phyloP scores from a whole-genome alignment of 1,140 invertebrate genomes.

The Anoplolepis gracilipes region DNA sequence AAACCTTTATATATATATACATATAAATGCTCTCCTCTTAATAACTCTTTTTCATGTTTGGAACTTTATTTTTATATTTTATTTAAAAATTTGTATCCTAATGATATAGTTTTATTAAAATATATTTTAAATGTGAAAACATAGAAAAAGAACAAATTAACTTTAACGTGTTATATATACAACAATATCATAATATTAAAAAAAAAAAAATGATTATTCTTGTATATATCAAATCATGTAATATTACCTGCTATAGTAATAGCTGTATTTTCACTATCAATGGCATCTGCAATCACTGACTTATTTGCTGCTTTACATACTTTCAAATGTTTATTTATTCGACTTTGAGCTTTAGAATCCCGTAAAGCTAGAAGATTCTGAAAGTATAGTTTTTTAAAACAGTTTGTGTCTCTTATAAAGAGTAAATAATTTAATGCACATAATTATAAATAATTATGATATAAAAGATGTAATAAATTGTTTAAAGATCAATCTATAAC shows the following conservation, averaged over 20 bases:
- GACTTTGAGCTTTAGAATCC: constrained; percentile 90
- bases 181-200: neutral
- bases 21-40: too few species aligned
- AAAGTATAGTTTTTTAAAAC: constrained; percentile 46
- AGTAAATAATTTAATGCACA: too few species aligned
- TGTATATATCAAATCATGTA: constrained; percentile 4
- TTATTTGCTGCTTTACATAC: constrained; percentile 96
- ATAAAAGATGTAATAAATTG: neutral
- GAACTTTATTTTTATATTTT: constrained; percentile 51
- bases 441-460: neutral
- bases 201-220: constrained; percentile 16
- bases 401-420: too few species aligned
- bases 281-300: constrained; percentile 93
- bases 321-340: constrained; percentile 90
- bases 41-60: neutral
- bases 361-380: constrained; percentile 90
- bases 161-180: neutral
- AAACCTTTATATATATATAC: neutral
- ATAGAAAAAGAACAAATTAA: neutral
- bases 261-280: constrained; percentile 91
- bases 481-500: neutral
- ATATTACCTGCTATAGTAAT: constrained; percentile 88
- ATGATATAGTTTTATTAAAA: neutral
- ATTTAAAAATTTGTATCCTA: neutral
- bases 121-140: constrained; percentile 2